Evolutionary conservation across 1,140 invertebrate species (phyloP).

Genomic region (Papilio machaon): DNA sequence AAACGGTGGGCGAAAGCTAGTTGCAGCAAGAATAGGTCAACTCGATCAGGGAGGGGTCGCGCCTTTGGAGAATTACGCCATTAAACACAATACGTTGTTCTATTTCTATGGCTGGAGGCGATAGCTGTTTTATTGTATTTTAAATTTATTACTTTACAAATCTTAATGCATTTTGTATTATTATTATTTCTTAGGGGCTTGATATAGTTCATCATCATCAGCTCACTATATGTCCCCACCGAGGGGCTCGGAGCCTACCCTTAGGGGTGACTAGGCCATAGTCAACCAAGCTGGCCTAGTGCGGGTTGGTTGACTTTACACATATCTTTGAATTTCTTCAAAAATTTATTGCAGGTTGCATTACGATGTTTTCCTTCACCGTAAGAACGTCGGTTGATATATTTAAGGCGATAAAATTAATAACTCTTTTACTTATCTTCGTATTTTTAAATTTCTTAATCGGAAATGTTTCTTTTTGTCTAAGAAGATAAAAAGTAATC

Average conservation of each 20-base stretch:
- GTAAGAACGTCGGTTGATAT: too few species aligned
- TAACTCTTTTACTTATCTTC: neutral
- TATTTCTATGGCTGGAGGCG: neutral
- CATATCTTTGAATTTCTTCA: too few species aligned
- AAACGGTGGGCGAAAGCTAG: neutral
- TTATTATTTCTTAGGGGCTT: neutral
- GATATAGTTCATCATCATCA: too few species aligned
- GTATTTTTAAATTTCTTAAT: neutral
- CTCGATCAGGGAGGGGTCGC: slow-evolving; percentile 13
- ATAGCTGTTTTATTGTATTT: neutral
- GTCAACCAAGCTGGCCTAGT: too few species aligned
- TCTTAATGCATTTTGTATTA: neutral
- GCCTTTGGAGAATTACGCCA: slow-evolving; percentile 9
- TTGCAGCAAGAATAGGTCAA: slow-evolving; percentile 18
- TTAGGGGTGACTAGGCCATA: too few species aligned
- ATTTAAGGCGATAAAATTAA: neutral
- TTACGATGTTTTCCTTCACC: too few species aligned
- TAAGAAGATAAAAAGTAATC: too few species aligned
- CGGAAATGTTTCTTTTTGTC: too few species aligned
- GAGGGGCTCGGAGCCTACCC: too few species aligned
- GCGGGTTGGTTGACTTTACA: too few species aligned
- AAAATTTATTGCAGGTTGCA: too few species aligned
- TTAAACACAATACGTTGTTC: slow-evolving; percentile 8
- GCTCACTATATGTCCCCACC: too few species aligned
- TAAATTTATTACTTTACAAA: neutral